Percentiles rank a stretch among this genome's conserved stretches.
Evolutionary conservation across 1,140 invertebrate genomes (phyloP).

Genomic region (Cyclargus thomasi): DNA sequence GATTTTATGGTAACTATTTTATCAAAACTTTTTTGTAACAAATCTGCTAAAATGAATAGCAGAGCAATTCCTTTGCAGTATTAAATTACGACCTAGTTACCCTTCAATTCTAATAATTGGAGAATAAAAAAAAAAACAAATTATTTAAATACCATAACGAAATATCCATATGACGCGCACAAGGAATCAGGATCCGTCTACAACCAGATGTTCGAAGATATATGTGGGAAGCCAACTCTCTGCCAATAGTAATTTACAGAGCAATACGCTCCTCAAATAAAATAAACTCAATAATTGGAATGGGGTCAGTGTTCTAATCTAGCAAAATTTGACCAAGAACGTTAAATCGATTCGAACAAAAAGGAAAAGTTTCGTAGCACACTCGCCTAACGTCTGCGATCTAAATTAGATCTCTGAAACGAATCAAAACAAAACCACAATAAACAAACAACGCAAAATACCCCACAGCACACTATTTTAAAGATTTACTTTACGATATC

Average conservation of each 20-base stretch:
- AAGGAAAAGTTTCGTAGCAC: background rate
- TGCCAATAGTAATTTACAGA: background rate
- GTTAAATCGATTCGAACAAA: background rate
- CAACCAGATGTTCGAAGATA: background rate
- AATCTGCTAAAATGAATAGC: no score
- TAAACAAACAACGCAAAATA: background rate
- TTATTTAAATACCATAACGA: no score
- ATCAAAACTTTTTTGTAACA: no score
- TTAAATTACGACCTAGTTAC: no score
- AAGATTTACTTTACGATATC: conserved; percentile 56
- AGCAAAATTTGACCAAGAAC: background rate
- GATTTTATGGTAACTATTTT: no score
- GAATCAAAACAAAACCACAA: background rate
- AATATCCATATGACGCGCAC: no score
- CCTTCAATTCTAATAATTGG: no score
- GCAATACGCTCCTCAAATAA: background rate
- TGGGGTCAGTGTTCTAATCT: background rate
- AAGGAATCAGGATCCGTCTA: background rate
- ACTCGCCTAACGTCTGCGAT: background rate
- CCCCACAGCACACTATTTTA: conserved; percentile 41
- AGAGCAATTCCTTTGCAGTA: no score
- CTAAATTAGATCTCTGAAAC: background rate
- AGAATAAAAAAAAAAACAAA: no score
- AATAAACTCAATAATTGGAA: background rate
- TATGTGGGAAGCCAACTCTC: background rate